Evolutionary conservation across 2,113 vertebrate genomes (phyloP).

Genomic region (Halcyon senegalensis): DNA sequence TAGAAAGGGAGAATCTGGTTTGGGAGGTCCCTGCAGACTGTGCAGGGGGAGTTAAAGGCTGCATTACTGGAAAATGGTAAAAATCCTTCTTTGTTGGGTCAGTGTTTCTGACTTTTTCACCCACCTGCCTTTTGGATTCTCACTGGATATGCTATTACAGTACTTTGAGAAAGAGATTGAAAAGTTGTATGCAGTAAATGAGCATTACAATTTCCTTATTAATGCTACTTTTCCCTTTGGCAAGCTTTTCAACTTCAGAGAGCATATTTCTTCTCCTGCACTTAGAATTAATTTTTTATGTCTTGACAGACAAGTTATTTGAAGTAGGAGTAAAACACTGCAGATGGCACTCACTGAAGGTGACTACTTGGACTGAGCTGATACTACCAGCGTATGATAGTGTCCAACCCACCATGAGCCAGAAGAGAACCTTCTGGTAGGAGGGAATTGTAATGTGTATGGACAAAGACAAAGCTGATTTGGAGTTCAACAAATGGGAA

Average conservation of each 20-base stretch:
- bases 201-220: neutral
- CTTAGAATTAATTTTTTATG: constrained; percentile 14
- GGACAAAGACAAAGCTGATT: neutral
- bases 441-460: neutral
- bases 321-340: neutral
- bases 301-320: neutral
- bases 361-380: neutral
- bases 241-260: constrained; percentile 30
- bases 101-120: neutral
- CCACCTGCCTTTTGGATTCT: neutral
- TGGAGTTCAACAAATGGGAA: neutral
- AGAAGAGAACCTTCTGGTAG: neutral
- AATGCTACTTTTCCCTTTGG: neutral
- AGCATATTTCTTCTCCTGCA: neutral
- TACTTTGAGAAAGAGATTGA: neutral
- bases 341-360: neutral
- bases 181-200: neutral
- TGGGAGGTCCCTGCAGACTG: neutral
- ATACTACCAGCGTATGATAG: rapidly evolving
- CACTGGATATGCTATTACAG: neutral
- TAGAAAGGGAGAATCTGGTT: neutral
- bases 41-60: neutral
- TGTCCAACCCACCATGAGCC: neutral
- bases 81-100: neutral
- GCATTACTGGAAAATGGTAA: neutral